These are phyloP conservation scores for Carcharodon carcharias DNA, from an alignment of 2,797 vertebrate species.

Conservation along the genomic window DNA sequence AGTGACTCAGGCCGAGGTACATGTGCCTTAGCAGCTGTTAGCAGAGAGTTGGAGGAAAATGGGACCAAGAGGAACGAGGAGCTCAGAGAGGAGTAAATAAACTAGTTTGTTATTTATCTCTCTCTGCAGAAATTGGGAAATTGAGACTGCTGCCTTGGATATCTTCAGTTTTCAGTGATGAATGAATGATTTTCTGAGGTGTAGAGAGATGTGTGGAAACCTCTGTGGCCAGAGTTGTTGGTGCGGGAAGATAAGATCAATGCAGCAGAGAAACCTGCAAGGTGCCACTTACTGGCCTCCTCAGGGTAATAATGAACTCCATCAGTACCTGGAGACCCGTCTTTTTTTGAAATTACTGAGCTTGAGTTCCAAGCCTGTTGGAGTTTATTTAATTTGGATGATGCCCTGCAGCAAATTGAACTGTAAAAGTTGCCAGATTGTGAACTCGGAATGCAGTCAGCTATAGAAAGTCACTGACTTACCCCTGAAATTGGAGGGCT, in stretches of 20 bases:
- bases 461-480: neutral
- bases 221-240: neutral
- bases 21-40: no score
- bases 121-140: neutral
- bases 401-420: neutral
- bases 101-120: neutral
- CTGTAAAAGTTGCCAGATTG: neutral
- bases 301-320: neutral
- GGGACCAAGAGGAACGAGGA: neutral
- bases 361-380: neutral
- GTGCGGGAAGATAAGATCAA: neutral
- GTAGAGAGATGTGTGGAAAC: no score
- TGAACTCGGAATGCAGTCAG: neutral
- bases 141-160: neutral
- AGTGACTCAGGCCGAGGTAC: neutral
- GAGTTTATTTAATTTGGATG: neutral
- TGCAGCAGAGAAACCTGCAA: neutral
- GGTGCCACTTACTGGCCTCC: neutral
- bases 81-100: neutral
- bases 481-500: neutral
- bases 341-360: neutral
- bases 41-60: neutral
- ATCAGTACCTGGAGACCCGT: no score
- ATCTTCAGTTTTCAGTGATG: neutral
- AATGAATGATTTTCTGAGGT: neutral